Conservation (phyloP, 2,888 invertebrate genomes). For the Chorisops tibialis region DNA sequence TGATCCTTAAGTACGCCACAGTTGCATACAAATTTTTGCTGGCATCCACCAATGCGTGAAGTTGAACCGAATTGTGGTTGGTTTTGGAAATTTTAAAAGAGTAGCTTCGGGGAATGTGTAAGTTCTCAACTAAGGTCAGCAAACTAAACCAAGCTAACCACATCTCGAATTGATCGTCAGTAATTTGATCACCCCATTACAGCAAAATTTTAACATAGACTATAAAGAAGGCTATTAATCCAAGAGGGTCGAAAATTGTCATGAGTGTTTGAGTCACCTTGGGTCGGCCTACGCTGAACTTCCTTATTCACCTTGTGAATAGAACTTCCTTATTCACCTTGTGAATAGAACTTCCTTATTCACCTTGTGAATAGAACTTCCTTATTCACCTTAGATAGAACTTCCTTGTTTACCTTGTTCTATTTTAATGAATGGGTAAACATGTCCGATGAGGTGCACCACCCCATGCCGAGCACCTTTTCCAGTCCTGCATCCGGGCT, state of each 20-base stretch:
- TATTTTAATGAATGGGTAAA: conserved; percentile 30
- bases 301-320: not conserved
- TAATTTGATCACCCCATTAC: too few species aligned
- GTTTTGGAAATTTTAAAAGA: too few species aligned
- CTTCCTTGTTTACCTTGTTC: conserved; percentile 16
- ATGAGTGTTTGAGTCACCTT: conserved; percentile 30
- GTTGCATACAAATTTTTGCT: too few species aligned
- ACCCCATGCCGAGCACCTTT: conserved; percentile 33
- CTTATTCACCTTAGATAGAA: not conserved
- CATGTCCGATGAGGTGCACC: conserved; percentile 24
- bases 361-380: not conserved
- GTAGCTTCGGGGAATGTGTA: too few species aligned
- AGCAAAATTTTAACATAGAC: too few species aligned
- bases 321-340: not conserved
- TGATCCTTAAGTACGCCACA: too few species aligned
- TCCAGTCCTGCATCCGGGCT: conserved; percentile 14
- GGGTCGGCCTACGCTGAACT: conserved; percentile 23
- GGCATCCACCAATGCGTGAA: too few species aligned
- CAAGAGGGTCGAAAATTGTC: not conserved
- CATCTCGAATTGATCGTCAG: too few species aligned
- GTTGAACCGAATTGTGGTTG: too few species aligned
- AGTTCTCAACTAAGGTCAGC: too few species aligned
- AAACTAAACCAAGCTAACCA: too few species aligned
- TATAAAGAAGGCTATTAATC: too few species aligned
- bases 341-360: not conserved